A percentile compares a stretch with the other conserved stretches of the same genome.
Evolutionary conservation across 2,888 invertebrate genomes (phyloP).

Genomic region (Netelia melanura): DNA sequence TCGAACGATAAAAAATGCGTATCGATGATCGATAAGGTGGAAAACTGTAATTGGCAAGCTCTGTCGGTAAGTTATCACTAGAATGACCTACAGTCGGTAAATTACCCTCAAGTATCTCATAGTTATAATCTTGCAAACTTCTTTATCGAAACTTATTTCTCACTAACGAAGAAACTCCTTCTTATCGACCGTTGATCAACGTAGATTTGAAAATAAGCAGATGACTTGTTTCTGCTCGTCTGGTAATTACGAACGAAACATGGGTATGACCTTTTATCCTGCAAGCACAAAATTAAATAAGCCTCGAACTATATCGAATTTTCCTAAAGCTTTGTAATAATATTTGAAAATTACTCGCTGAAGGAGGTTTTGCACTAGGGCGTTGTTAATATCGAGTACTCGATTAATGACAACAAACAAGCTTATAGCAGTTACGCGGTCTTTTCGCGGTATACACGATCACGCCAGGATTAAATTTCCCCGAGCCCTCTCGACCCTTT

Average conservation of each 20-base stretch:
- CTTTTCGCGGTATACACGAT: neutral
- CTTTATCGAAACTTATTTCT: too few relatives aligned
- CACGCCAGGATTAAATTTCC: constrained; percentile 32
- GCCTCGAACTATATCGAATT: neutral
- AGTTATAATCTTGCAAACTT: too few relatives aligned
- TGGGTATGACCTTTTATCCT: too few relatives aligned
- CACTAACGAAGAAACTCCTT: too few relatives aligned
- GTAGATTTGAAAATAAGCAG: too few relatives aligned
- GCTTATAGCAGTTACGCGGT: constrained; percentile 39
- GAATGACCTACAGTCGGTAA: too few relatives aligned
- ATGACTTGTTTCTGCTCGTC: too few relatives aligned
- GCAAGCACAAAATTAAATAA: too few relatives aligned
- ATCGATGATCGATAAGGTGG: neutral
- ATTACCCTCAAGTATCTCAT: too few relatives aligned
- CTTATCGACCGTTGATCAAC: too few relatives aligned
- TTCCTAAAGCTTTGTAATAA: constrained; percentile 4
- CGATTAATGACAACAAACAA: constrained; percentile 64
- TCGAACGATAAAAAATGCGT: neutral
- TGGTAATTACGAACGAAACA: too few relatives aligned
- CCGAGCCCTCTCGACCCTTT: neutral
- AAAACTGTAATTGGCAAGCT: neutral
- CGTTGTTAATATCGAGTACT: constrained; percentile 53
- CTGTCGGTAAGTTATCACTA: neutral
- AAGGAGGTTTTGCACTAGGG: neutral
- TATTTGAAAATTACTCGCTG: neutral